A percentile compares a stretch with the other conserved stretches of the same genome.
Evolutionary conservation across 2,113 vertebrate species (phyloP).

Genomic region (Microcebus jonahi): DNA sequence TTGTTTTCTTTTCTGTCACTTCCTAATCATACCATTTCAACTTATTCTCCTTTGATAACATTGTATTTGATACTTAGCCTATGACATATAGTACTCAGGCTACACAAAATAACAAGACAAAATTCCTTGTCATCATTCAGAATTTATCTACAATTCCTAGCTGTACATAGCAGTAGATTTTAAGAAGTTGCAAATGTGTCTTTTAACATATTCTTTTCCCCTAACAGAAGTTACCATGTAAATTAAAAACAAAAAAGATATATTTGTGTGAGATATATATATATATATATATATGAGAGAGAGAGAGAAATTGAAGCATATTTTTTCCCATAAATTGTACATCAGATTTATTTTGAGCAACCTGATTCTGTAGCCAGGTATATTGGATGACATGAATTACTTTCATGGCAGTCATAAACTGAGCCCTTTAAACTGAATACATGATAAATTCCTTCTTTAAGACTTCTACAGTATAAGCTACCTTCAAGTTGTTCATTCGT

Average conservation of each 20-base stretch:
- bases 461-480: conserved; percentile 75
- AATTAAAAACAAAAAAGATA: background rate
- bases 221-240: background rate
- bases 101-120: background rate
- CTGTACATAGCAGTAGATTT: background rate
- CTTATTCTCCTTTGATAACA: background rate
- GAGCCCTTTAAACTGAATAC: conserved; percentile 68
- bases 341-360: conserved; percentile 52
- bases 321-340: background rate
- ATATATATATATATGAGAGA: too few species aligned
- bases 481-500: conserved; percentile 80
- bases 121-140: background rate
- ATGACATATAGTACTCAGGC: background rate
- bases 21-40: background rate
- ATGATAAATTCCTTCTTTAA: conserved; percentile 79
- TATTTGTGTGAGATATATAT: fast-evolving
- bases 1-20: background rate
- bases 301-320: too few species aligned
- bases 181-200: background rate
- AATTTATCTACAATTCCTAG: background rate
- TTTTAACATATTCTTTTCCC: background rate
- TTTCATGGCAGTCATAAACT: conserved; percentile 57
- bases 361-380: background rate
- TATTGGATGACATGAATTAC: background rate
- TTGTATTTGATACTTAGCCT: background rate